Conservation (phyloP, 1,140 invertebrate species). For the Cotesia vestalis region DNA sequence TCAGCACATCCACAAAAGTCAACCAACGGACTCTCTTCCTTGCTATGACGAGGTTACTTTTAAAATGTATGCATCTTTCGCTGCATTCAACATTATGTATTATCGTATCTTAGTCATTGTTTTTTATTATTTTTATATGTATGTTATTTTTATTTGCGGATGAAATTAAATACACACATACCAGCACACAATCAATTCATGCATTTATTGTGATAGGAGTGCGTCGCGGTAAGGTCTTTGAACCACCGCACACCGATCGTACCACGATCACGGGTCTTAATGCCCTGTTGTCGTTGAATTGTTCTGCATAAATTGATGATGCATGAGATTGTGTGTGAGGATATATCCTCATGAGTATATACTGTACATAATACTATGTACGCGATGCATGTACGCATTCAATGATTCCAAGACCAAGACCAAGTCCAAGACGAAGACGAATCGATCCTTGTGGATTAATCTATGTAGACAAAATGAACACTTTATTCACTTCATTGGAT, state of each 20-base stretch:
- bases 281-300: conserved; percentile 64
- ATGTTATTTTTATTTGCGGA: too few relatives aligned
- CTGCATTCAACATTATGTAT: conserved; percentile 24
- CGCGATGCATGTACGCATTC: too few relatives aligned
- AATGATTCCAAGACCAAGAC: too few relatives aligned
- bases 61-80: not conserved
- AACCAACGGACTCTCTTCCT: not conserved
- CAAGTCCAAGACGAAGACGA: conserved; percentile 51
- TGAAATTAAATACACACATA: too few relatives aligned
- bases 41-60: too few relatives aligned
- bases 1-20: not conserved
- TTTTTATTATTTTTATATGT: too few relatives aligned
- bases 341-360: conserved; percentile 43
- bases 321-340: conserved; percentile 47
- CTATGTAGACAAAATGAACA: not conserved
- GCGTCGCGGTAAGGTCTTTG: conserved; percentile 34
- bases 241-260: conserved; percentile 35
- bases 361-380: too few relatives aligned
- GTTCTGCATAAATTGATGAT: conserved; percentile 67
- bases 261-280: conserved; percentile 48
- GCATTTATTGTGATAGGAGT: conserved; percentile 20
- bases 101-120: too few relatives aligned
- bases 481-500: not conserved
- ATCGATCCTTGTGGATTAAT: conserved; percentile 42
- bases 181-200: not conserved